These are phyloP conservation scores for Shinisaurus crocodilurus DNA, from an alignment of 2,113 vertebrate genomes.

Conservation along the genomic window DNA sequence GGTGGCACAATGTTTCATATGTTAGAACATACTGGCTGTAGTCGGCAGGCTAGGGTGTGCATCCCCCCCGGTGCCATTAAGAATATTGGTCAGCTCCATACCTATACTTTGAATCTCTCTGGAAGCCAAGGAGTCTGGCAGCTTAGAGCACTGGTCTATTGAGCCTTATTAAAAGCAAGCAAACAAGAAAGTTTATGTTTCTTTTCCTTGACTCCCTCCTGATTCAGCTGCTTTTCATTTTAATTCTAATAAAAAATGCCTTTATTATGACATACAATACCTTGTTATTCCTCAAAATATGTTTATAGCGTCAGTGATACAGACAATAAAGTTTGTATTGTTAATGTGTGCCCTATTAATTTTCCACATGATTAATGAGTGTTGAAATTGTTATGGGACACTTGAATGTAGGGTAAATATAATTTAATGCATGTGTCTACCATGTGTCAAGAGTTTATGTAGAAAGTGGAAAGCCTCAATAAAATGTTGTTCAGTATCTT, in stretches of 20 bases:
- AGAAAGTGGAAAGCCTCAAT: neutral
- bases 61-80: neutral
- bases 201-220: slow-evolving; percentile 13
- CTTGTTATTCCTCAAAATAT: slow-evolving; percentile 45
- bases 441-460: slow-evolving; percentile 25
- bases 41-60: neutral
- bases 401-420: slow-evolving; percentile 27
- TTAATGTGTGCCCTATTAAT: slow-evolving; percentile 40
- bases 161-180: slow-evolving; percentile 33
- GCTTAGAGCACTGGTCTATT: slow-evolving; percentile 18
- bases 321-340: slow-evolving; percentile 37
- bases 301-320: slow-evolving; percentile 26
- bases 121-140: neutral
- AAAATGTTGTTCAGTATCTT: neutral
- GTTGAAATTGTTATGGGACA: slow-evolving; percentile 36
- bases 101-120: slow-evolving; percentile 17
- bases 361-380: slow-evolving; percentile 36
- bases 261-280: slow-evolving; percentile 56
- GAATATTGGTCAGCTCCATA: slow-evolving; percentile 2
- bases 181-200: slow-evolving; percentile 16
- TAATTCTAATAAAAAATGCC: slow-evolving; percentile 65
- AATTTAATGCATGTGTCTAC: slow-evolving; percentile 25
- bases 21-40: slow-evolving; percentile 20
- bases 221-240: slow-evolving; percentile 54
- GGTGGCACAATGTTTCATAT: fast-evolving